Percentiles rank a stretch among this genome's conserved stretches.
Conservation (phyloP, 1,140 invertebrate genomes). For the Drosophila lacertosa region DNA sequence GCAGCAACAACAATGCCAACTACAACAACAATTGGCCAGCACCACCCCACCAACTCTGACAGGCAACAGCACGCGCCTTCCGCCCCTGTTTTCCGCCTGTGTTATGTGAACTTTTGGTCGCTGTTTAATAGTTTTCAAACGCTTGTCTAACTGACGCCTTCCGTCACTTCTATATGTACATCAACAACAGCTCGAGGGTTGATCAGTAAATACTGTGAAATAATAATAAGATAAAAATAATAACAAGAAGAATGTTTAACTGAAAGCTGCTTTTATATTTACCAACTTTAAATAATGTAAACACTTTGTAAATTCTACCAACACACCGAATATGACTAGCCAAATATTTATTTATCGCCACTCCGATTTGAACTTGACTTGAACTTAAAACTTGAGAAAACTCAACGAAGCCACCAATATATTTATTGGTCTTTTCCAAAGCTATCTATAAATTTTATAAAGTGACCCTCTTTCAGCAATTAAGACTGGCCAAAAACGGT, state of each 20-base stretch:
- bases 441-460: conserved; percentile 33
- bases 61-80: conserved; percentile 46
- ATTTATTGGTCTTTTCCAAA: background rate
- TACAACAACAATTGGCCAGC: conserved; percentile 22
- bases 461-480: conserved; percentile 48
- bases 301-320: too few relatives aligned
- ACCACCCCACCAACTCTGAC: conserved; percentile 21
- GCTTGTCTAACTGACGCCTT: conserved; percentile 80
- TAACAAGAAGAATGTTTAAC: background rate
- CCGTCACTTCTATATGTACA: conserved; percentile 52
- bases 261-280: background rate
- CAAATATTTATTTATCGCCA: background rate
- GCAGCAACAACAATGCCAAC: conserved; percentile 23
- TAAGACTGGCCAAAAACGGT: conserved; percentile 7
- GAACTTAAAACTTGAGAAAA: too few relatives aligned
- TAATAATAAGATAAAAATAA: background rate
- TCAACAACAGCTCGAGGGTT: conserved; percentile 24
- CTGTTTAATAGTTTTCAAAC: conserved; percentile 81
- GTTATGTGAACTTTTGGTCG: conserved; percentile 73
- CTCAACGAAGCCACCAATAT: conserved; percentile 4
- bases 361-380: background rate
- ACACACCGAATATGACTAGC: background rate
- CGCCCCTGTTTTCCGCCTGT: conserved; percentile 53
- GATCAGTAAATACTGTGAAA: conserved; percentile 16
- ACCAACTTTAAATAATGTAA: background rate